phyloP scores from a whole-genome alignment of 2,888 invertebrate genomes.

The Plagodis dolabraria region DNA sequence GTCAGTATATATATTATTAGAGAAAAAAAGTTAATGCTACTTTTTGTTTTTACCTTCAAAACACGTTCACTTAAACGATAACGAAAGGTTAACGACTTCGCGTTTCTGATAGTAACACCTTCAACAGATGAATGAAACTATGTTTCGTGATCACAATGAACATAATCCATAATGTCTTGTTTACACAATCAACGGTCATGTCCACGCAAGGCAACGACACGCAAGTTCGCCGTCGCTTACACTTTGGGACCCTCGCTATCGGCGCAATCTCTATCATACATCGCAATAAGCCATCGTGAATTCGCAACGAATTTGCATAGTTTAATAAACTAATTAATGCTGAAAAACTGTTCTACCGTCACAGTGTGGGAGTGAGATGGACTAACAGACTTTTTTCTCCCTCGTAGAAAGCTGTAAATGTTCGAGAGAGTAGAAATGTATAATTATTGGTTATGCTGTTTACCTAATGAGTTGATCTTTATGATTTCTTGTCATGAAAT shows the following conservation, averaged over 20 bases:
- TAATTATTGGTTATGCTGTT: slow-evolving; percentile 56
- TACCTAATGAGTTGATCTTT: slow-evolving; percentile 51
- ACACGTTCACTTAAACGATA: not conserved
- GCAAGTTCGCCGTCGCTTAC: slow-evolving; percentile 2
- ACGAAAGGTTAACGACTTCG: not conserved
- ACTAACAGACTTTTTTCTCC: slow-evolving; percentile 24
- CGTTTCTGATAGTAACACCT: not conserved
- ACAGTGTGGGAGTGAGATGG: slow-evolving; percentile 61
- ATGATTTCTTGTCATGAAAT: slow-evolving; percentile 52
- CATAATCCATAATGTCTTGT: not conserved
- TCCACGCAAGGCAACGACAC: slow-evolving; percentile 13
- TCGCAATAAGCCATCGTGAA: slow-evolving; percentile 75
- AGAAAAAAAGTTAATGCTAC: too few species aligned
- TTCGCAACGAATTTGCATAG: slow-evolving; percentile 81
- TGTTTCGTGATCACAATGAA: slow-evolving; percentile 10
- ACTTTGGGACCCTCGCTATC: slow-evolving; percentile 22
- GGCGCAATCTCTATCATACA: slow-evolving; percentile 68
- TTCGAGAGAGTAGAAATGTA: slow-evolving; percentile 42
- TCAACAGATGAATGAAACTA: slow-evolving; percentile 11
- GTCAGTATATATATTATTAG: too few species aligned
- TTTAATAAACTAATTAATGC: slow-evolving; percentile 79
- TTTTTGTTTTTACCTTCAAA: not conserved
- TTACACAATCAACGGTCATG: slow-evolving; percentile 17
- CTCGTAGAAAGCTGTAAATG: slow-evolving; percentile 53
- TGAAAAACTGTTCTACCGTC: slow-evolving; percentile 64